Evolutionary conservation across 2,797 vertebrate genomes (phyloP), one percentile per base, ranked within the genome.

Genomic region (Poliocrania exsul): DNA sequence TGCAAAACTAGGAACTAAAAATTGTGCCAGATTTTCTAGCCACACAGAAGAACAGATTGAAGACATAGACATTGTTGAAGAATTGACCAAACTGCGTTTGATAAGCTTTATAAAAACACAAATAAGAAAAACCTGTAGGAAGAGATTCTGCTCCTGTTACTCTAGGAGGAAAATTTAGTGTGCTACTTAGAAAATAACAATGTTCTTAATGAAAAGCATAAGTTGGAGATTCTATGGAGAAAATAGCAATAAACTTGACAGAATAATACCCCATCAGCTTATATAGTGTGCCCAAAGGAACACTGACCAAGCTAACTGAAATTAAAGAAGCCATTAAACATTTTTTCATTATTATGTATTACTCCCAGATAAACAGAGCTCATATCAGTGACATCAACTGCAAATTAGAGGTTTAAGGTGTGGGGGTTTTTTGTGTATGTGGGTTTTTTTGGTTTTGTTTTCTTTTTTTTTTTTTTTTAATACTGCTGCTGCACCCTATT

Each of bases 121-220:
- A 73, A 9, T 54, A n/a, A 70, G 24, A 23, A 89, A 35, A 84
- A 47, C 31, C 29, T 70, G 53, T 26, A 47, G 54, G 60, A 87
- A 94, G 29, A 95, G 5, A 5, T 28, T 72, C 46, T 79, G 12
- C 35, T 24, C 31, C 3, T 31, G 25, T 67, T 89, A 53, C 31
- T 85, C 42, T 90, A 61, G 69, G 11, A 94, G 31, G 50, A 82
- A 37, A 92, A 47, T 82, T 77, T 71, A 94, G 64, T 70, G 38
- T 86, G 18, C 65, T 61, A 46, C 70, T 89, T 83, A 74, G 24
- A 87, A 87, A 79, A 78, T 87, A 96, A 95, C 29, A 88, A 16
- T 44, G 31, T 62, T 94, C 80, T 83, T 97, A 92, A 89, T 81
- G 67, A 87, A 97, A 96, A 96, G 62, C 67, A 64, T 6, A 54